Evolutionary conservation across 2,113 vertebrate genomes (phyloP), one percentile per base, ranked within the genome.

Genomic region (Thymallus thymallus): DNA sequence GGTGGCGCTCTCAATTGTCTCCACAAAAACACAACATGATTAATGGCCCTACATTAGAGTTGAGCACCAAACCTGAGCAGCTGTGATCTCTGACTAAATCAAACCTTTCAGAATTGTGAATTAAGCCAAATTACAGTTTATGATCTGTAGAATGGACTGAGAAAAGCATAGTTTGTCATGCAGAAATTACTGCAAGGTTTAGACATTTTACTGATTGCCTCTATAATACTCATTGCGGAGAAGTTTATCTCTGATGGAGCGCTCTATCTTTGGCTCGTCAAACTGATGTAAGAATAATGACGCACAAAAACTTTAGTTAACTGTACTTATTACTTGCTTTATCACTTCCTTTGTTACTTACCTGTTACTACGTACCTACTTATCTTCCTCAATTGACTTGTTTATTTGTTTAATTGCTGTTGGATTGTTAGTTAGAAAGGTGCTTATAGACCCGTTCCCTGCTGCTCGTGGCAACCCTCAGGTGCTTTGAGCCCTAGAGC

Each of bases 371-470:
- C 48, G 1, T 3, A 18, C 48, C 48, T 18, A 16, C 16, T 51
- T 0, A 18, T 51, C 5, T 5, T 51, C 18, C 48, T 51, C 1
- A 18, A 18, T 74, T 87, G 81, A 89, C 88, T 86, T 80, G 66
- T 85, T 85, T 84, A 83, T 83, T 79, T 78, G 84, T 83, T 82
- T 55, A 82, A 14, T 79, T 76, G 71, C 61, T 74, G 73, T 22
- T 68, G 84, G 85, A 88, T 75, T 81, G 85, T 14, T 72, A 72
- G 64, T 67, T 66, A 18, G 14, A 10, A 7, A 66, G 29, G 30
- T 32, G 75, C 77, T 81, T 35, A 22, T 60, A 23, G 56, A 60
- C 18, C 7, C 56, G 5, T 5, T 23, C 20, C 56, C 56, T 60
- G 56, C 16, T n/a, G 6, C 56, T 60, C 2, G 56, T 30, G 9